Conservation (phyloP, 2,888 invertebrate genomes). For the Trachelus iudaicus region DNA sequence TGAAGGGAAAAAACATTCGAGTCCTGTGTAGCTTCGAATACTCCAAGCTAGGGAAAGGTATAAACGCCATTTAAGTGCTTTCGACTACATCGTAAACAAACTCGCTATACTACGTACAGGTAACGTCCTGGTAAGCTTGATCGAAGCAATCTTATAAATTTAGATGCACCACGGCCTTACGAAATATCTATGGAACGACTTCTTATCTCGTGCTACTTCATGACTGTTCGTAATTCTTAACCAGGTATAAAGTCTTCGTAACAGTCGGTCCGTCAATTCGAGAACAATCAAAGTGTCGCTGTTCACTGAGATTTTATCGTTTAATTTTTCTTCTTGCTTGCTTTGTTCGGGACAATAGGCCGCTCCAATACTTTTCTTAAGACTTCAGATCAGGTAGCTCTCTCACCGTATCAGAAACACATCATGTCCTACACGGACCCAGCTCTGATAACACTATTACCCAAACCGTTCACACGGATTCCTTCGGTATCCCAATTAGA, state of each 20-base stretch:
- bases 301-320: not conserved
- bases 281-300: not conserved
- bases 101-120: not conserved
- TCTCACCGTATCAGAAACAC: conserved; percentile 58
- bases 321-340: not conserved
- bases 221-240: not conserved
- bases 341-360: conserved; percentile 20
- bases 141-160: not conserved
- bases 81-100: not conserved
- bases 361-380: conserved; percentile 28
- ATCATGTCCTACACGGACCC: conserved; percentile 60
- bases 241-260: not conserved
- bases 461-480: conserved; percentile 50
- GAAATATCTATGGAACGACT: not conserved
- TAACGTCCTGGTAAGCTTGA: not conserved
- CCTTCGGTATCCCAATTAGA: conserved; percentile 39
- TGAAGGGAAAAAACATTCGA: conserved; percentile 8
- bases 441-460: conserved; percentile 60
- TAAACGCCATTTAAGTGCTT: conserved; percentile 3
- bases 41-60: conserved; percentile 3
- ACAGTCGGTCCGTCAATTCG: not conserved
- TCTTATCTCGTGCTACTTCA: not conserved
- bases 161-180: not conserved
- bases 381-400: conserved; percentile 45
- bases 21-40: conserved; percentile 1